phyloP scores from a whole-genome alignment of 2,113 vertebrate genomes.

The Archilochus colubris region DNA sequence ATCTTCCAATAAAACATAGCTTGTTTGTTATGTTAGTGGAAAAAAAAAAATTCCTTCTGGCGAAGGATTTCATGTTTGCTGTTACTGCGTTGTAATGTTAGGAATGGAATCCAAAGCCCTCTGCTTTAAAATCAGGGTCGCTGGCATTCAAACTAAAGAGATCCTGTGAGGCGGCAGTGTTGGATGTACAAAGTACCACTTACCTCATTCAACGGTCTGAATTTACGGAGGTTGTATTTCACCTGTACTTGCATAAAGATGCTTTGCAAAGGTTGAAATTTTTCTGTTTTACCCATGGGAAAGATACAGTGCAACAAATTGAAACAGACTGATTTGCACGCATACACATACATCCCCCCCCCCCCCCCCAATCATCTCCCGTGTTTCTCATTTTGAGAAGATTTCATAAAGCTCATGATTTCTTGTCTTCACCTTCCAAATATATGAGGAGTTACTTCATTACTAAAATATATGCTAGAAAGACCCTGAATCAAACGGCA shows the following conservation, averaged over 20 bases:
- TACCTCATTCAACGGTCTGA: neutral
- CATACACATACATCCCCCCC: no score
- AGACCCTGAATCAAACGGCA: neutral
- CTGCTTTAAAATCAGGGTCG: neutral
- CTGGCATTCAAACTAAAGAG: neutral
- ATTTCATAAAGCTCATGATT: neutral
- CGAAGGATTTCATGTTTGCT: neutral
- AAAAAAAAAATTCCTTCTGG: neutral
- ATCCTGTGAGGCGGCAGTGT: neutral
- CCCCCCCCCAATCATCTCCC: rapidly evolving
- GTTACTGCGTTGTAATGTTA: neutral
- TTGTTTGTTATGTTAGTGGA: neutral
- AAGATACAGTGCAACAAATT: neutral
- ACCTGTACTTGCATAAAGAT: neutral
- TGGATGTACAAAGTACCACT: neutral
- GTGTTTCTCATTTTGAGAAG: neutral
- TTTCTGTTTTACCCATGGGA: neutral
- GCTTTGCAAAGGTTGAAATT: neutral
- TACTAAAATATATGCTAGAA: neutral
- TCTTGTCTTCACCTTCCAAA: neutral
- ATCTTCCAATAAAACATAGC: neutral
- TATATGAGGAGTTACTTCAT: neutral
- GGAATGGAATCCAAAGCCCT: neutral
- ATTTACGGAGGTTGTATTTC: neutral
- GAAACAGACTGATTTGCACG: neutral